phyloP scores from a whole-genome alignment of 2,113 vertebrate species.

The Balaeniceps rex region DNA sequence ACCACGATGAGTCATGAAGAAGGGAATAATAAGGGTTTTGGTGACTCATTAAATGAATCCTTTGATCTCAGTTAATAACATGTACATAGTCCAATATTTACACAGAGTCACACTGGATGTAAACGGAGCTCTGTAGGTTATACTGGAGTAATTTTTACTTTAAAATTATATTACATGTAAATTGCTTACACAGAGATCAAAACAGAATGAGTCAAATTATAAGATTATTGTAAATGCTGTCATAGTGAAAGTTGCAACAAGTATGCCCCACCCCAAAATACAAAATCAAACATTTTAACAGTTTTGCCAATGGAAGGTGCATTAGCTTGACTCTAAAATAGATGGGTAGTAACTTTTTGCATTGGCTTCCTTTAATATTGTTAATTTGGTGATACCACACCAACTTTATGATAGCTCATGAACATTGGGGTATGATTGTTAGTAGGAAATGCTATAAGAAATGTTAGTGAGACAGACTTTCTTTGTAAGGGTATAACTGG shows the following conservation, averaged over 20 bases:
- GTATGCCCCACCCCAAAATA: not conserved
- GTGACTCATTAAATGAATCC: constrained; percentile 27
- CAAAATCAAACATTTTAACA: not conserved
- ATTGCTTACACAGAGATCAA: not conserved
- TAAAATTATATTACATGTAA: not conserved
- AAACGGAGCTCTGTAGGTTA: not conserved
- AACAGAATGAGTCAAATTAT: not conserved
- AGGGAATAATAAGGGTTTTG: not conserved
- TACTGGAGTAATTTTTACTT: not conserved
- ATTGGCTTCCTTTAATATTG: not conserved
- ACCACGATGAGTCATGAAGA: constrained; percentile 14
- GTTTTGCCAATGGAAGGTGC: not conserved
- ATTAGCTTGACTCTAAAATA: not conserved
- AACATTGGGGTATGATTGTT: not conserved
- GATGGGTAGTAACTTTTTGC: not conserved
- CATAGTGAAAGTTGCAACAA: not conserved
- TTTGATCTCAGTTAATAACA: constrained; percentile 31
- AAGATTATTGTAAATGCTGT: not conserved
- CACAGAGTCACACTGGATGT: not conserved
- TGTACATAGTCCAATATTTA: not conserved
- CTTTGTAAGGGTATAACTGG: not conserved
- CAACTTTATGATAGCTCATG: not conserved
- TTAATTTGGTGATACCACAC: not conserved
- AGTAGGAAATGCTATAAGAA: not conserved
- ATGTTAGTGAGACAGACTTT: not conserved